phyloP scores from a whole-genome alignment of 2,888 invertebrate species.

The Lamellibrachia columna region DNA sequence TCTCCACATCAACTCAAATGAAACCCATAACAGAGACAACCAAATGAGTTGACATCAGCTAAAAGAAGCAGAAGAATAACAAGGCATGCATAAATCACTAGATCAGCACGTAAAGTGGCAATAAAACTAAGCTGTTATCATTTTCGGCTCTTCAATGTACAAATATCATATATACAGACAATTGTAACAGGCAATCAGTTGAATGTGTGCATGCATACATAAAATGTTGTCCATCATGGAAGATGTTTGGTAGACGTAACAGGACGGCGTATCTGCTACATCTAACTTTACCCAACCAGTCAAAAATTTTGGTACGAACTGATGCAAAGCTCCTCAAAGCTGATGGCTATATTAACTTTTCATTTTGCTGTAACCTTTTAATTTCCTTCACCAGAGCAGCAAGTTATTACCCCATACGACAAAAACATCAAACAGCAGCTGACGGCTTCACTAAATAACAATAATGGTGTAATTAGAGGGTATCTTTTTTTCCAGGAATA shows the following conservation, averaged over 20 bases:
- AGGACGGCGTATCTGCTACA: background rate
- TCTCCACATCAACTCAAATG: constrained; percentile 9
- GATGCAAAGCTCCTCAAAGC: background rate
- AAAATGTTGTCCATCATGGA: background rate
- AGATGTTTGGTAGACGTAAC: background rate
- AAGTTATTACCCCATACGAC: background rate
- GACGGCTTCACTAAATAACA: background rate
- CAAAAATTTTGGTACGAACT: background rate
- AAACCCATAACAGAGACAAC: constrained; percentile 1
- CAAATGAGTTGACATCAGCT: background rate
- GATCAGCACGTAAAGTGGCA: background rate
- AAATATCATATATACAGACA: constrained; percentile 16
- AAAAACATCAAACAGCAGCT: background rate
- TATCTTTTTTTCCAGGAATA: background rate
- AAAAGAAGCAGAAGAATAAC: background rate
- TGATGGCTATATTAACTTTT: no score
- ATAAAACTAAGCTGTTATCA: constrained; percentile 16
- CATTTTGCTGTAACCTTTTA: background rate
- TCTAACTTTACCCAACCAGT: background rate
- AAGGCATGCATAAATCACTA: background rate
- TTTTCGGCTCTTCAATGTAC: background rate
- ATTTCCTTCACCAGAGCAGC: background rate
- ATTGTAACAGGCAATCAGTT: constrained; percentile 16
- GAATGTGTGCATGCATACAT: background rate
- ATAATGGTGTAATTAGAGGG: no score